These are phyloP conservation scores for Tromatobia lineatoria DNA, from an alignment of 2,888 invertebrate genomes.

Conservation along the genomic window DNA sequence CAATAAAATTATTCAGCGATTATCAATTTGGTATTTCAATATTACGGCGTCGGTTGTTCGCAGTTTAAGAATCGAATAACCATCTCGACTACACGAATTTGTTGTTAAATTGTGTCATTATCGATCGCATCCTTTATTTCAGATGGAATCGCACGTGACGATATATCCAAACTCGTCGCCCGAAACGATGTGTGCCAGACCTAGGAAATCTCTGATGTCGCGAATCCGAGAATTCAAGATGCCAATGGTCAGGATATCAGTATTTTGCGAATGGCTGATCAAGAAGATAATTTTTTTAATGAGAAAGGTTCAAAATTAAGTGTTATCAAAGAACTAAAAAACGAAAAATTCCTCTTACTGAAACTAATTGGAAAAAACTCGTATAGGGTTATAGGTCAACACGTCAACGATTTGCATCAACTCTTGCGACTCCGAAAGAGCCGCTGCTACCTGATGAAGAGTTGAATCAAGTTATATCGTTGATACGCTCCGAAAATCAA, in stretches of 20 bases:
- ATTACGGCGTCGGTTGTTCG: not conserved
- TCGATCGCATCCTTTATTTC: constrained; percentile 27
- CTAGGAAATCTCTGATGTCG: constrained; percentile 34
- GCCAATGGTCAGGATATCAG: constrained; percentile 54
- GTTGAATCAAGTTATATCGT: constrained; percentile 60
- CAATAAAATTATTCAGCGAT: not conserved
- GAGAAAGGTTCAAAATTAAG: constrained; percentile 67
- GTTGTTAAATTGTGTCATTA: not conserved
- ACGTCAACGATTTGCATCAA: constrained; percentile 28
- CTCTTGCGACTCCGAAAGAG: constrained; percentile 28
- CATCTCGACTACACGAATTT: no score
- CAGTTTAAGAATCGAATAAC: not conserved
- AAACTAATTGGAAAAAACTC: constrained; percentile 43
- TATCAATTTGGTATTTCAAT: not conserved
- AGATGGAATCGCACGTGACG: constrained; percentile 63
- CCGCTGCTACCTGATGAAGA: constrained; percentile 47
- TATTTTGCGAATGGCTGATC: constrained; percentile 74
- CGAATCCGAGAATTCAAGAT: constrained; percentile 27
- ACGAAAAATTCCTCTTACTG: not conserved
- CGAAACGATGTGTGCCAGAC: not conserved
- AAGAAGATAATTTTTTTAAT: constrained; percentile 72
- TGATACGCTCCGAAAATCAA: constrained; percentile 73
- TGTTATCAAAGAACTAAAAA: not conserved
- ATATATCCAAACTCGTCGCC: constrained; percentile 26
- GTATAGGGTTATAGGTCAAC: constrained; percentile 69